Percentiles rank a stretch among this genome's conserved stretches.
Conservation (phyloP, 2,113 vertebrate species). For the Cacatua alba region DNA sequence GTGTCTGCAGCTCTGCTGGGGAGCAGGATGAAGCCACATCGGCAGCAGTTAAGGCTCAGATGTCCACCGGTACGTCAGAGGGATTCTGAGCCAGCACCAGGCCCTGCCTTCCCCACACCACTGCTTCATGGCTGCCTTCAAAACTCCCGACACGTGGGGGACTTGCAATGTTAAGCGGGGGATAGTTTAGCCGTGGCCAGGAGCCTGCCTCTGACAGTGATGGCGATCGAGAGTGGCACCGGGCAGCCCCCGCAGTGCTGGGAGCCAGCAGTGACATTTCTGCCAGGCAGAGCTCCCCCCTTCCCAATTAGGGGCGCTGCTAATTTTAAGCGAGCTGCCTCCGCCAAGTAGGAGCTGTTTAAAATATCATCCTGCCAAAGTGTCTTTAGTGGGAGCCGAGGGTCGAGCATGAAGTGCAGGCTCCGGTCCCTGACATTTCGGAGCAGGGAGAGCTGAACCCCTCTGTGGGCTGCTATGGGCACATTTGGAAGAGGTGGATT, state of each 20-base stretch:
- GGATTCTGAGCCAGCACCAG: not conserved
- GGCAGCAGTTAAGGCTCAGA: not conserved
- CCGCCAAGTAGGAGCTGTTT: not conserved
- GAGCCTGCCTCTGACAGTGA: not conserved
- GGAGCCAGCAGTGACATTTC: not conserved
- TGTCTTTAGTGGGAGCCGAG: not conserved
- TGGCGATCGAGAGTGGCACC: not conserved
- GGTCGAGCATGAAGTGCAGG: not conserved
- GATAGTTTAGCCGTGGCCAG: not conserved
- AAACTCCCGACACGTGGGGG: slow-evolving; percentile 23
- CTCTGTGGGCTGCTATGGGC: not conserved
- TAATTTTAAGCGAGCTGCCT: slow-evolving; percentile 18
- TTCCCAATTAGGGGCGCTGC: slow-evolving; percentile 9
- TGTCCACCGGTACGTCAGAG: not conserved
- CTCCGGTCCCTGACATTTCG: not conserved
- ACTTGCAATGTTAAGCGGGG: not conserved
- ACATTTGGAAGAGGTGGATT: not conserved
- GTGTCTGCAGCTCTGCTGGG: not conserved
- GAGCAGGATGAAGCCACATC: not conserved
- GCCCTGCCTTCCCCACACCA: not conserved
- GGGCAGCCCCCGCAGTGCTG: not conserved
- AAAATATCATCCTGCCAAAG: not conserved
- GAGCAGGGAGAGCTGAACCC: not conserved
- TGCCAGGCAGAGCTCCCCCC: not conserved
- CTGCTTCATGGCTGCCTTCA: not conserved